Base-by-base conservation (phyloP, 2,888 invertebrate species). In the Yponomeuta evonymella region DNA sequence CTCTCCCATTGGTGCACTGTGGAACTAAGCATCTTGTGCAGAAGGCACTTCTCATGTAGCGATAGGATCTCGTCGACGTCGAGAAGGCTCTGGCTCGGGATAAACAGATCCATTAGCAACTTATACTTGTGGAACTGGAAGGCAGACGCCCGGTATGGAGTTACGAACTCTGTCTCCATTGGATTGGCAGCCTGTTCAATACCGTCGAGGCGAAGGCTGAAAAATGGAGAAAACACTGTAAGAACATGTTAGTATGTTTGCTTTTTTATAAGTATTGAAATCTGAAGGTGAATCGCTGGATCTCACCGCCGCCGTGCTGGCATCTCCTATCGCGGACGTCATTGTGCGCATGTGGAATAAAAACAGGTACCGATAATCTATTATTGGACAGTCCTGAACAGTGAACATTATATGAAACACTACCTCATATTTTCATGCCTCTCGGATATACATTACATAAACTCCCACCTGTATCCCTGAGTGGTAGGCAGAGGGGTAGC, bases 121-220 rank as follows among this genome's bases (percentile, higher is more conserved):
- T 93, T 92, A 79, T 92, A 94, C 78, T 93, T 94, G 78, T 93
- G 87, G 78, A 93, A 94, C 80, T 94, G 94, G 75, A 93, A 91
- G 1, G 93, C 93, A 5, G 93, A 92, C 2, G 94, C 93, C 75
- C 93, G 81, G 79, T 90, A 95, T 1, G 95, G 95, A 15, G 94
- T 84, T 2, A 93, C 80, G 73, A 87, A 87, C 71, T 92, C 92
- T 0, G 90, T 88, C 82, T 93, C 92, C 11, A 87, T 78, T 0
- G 87, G 81, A 73, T 86, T 86, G 15, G 87, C 83, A 1, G 93
- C 87, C 75, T 89, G 87, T 77, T 94, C 91, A 70, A 95, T 90
- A 15, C 95, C 95, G 82, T 95, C 95, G 69, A 94, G 86, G 30
- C 94, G 92, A 62, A 94, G 83, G 75, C 94, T 94, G 83, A 74